Evolutionary conservation across 1,140 invertebrate species (phyloP), one percentile per base, ranked within the genome.

Genomic region (Augochlora pura): DNA sequence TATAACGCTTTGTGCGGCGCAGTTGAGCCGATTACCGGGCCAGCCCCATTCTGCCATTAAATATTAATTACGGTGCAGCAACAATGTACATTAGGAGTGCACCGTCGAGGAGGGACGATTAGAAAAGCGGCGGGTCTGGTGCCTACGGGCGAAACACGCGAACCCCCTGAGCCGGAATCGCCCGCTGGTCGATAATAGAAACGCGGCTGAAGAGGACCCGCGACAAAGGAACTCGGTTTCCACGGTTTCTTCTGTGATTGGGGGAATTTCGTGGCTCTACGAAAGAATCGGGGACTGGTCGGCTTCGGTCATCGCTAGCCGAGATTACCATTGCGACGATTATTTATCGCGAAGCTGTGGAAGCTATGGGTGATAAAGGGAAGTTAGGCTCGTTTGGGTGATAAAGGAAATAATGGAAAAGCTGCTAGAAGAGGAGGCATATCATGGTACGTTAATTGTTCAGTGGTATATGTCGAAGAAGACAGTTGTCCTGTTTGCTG

Each of bases 51-150:
- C 46, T 54, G 64, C 60, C 72, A 82, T 86, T 85, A 85, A 84
- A 80, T 86, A 82, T 82, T 86, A 86, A 86, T 86, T 86, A 85
- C 57, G 49, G 16, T 23, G 49, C 27, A 46, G 54, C 74, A 86
- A 72, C 74, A 74, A 76, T n/a, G 42, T 72, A 54, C 70, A 64
- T 63, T 63, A 67, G 2, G 6, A 23, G 4, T 14, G 25, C 12
- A n/a, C 21, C 42, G 42, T 12, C 10, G 42, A 9, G n/a, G 1
- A 23, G 21, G 6, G 23, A 32, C 21, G 32, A 77, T 64, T 46
- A 16, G 57, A 76, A 39, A 73, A 57, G 75, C 42, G 16, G 60
- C 59, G 65, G 32, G 38, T 32, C 39, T n/a, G n/a, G n/a, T n/a
- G n/a, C n/a, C n/a, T n/a, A n/a, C n/a, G n/a, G n/a, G n/a, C n/a